Base-by-base conservation (phyloP, 2,113 vertebrate genomes). In the Equus przewalskii region DNA sequence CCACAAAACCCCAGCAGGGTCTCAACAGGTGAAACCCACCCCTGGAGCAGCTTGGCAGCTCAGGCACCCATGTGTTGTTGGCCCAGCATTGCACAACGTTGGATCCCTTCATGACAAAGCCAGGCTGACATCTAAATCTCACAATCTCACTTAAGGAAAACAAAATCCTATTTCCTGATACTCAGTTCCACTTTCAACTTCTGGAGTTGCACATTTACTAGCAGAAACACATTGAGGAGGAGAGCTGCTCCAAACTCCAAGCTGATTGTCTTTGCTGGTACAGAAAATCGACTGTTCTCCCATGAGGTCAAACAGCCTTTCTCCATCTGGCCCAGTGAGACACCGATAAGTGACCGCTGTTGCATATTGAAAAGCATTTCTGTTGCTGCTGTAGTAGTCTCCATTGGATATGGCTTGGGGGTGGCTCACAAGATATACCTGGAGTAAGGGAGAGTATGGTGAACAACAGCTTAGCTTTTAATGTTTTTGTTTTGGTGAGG, bases 231-330 rank as follows among this genome's bases (percentile, higher is more conserved):
- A 98, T 0, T 0, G 36, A 0, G 98, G 98, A 0, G 95, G 94
- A 6, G 96, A 92, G 8, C 93, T 56, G 24, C 97, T 98, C 98
- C 98, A 98, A 4, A 90, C 95, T 3, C 98, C 98, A 10, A 78
- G 93, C 0, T 2, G 0, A 14, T 97, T 96, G 0, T 98, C 98
- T 1, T 0, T 28, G 51, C 79, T 98, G 79, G 98, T 98, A 92
- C 98, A 99, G 92, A 97, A 10, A 69, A 98, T 91, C 79, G 92
- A 97, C 46, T 75, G 33, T 58, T 98, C 79, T 54, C 98, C 98
- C 0, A 89, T 78, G 6, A 98, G 98, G 0, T 97, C 97, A n/a
- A 96, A 84, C 54, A 80, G 73, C 44, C 80, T 91, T 72, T 87
- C 73, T 33, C 89, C 64, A 19, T 14, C 18, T 33, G 26, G 30